Percentiles rank a stretch among this genome's conserved stretches.
phyloP scores from a whole-genome alignment of 1,140 invertebrate genomes.

The Papilio polyxenes region DNA sequence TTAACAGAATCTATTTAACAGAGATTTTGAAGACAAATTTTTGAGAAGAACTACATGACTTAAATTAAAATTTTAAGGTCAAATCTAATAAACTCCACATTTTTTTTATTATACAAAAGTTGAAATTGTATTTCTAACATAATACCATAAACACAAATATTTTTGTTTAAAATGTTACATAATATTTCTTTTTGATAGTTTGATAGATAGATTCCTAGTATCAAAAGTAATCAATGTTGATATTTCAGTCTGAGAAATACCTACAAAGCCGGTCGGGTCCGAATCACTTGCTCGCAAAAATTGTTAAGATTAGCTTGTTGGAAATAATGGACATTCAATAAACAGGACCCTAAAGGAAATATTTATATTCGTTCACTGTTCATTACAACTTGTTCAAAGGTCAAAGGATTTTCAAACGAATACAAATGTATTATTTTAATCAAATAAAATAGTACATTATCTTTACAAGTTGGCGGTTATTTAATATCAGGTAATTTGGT shows the following conservation, averaged over 20 bases:
- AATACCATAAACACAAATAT: not conserved
- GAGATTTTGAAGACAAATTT: no score
- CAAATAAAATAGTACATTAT: not conserved
- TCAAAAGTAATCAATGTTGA: conserved; percentile 59
- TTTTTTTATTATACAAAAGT: no score
- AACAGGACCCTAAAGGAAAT: conserved; percentile 47
- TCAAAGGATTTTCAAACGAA: not conserved
- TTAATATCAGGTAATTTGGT: no score
- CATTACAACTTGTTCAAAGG: not conserved
- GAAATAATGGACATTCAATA: conserved; percentile 68
- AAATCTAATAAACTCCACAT: no score
- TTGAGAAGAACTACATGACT: no score
- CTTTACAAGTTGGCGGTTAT: no score
- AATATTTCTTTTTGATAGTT: not conserved
- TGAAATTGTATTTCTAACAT: not conserved
- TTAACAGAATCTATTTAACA: no score
- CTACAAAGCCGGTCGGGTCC: conserved; percentile 61
- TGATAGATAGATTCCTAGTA: conserved; percentile 7
- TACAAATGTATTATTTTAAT: not conserved
- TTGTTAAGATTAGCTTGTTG: conserved; percentile 64
- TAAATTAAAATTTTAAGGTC: no score
- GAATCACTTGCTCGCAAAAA: conserved; percentile 75
- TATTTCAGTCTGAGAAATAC: conserved; percentile 72
- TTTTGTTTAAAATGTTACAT: not conserved
- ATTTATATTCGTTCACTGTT: conserved; percentile 33